Percentiles rank a stretch among this genome's conserved stretches.
Conservation (phyloP, 2,113 vertebrate genomes). For the Carollia perspicillata region DNA sequence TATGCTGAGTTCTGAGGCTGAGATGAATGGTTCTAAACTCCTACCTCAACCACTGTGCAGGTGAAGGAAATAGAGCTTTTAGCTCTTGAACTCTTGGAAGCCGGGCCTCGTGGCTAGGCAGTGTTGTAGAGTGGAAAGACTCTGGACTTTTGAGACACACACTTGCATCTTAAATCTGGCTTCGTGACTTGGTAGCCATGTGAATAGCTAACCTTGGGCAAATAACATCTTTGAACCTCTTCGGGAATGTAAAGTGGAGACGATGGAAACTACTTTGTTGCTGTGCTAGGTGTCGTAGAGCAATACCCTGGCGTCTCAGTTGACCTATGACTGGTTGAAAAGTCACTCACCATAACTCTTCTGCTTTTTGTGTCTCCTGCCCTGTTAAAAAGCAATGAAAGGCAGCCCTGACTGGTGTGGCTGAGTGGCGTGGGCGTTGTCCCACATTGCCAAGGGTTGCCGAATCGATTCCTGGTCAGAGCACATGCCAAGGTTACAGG, state of each 20-base stretch:
- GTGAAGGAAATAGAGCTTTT: not conserved
- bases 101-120: not conserved
- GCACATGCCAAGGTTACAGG: too few species aligned
- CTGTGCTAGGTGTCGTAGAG: not conserved
- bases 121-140: not conserved
- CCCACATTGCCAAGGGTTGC: too few species aligned
- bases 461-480: too few species aligned
- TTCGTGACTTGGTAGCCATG: not conserved
- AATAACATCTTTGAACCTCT: not conserved
- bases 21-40: not conserved
- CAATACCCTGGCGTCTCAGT: not conserved
- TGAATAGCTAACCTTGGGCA: not conserved
- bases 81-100: not conserved
- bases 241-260: not conserved
- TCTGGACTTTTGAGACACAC: not conserved
- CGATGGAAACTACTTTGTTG: not conserved
- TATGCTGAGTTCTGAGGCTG: not conserved
- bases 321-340: not conserved
- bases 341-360: not conserved
- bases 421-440: too few species aligned
- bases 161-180: not conserved
- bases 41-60: not conserved
- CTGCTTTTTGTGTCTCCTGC: not conserved
- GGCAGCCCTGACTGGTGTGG: too few species aligned
- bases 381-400: not conserved